Evolutionary conservation across 2,888 invertebrate genomes (phyloP), one percentile per base, ranked within the genome.

Genomic region (Busseola fusca): DNA sequence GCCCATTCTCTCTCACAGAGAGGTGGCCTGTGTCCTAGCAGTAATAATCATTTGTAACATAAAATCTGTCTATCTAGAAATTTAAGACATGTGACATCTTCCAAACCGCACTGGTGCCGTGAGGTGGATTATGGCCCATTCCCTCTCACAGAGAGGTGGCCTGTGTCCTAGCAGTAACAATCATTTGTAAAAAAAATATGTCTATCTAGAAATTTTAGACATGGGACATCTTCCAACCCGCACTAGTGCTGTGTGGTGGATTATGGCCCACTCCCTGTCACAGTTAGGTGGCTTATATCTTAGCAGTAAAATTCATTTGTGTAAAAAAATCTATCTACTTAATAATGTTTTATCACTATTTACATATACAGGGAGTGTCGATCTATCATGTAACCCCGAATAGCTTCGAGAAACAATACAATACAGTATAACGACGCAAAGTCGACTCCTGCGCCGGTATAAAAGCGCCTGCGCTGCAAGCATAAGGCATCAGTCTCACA

Each of bases 401-500:
- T 62, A 77, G 50, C 48, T 77, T 80, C 81, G 66, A 77, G 81
- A 69, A 77, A 63, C 50, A 69, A 80, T 69, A 80, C 79, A 77
- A 77, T 73, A 62, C 58, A 18, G 37, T 25, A 27, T 56, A 67
- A 56, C 50, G 54, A 57, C 40, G 67, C 45, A 57, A 62, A 60
- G 59, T 62, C 78, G 54, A 71, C 80, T 76, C 78, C 54, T 73
- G 65, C 77, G 80, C 67, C 62, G 14, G 62, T 89, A 89, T 89
- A 89, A 76, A 89, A 89, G 71, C 81, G 71, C 62, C 54, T 57
- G 63, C 63, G 63, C 80, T 30, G 45, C 54, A 58, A 64, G 57
- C 63, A 58, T 62, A 74, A 76, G 42, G 48, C 63, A 94, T 95
- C 95, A 95, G 95, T 95, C 95, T 94, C 94, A 92, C 93, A 87